Evolutionary conservation across 2,113 vertebrate species (phyloP), one percentile per base, ranked within the genome.

Genomic region (Colistium nudipinnis): DNA sequence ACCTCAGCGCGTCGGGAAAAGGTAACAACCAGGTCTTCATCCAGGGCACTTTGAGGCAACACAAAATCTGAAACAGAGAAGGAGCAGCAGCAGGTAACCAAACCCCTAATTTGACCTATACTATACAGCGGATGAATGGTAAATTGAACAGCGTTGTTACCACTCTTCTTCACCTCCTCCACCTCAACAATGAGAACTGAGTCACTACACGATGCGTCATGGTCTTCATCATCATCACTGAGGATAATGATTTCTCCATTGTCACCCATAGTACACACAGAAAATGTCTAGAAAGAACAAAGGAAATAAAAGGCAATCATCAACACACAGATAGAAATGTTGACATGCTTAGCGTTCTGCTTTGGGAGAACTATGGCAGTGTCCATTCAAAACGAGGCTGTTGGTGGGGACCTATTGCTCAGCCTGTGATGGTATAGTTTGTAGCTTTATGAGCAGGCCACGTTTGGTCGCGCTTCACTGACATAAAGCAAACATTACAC

Each of bases 1-100:
- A 93, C 80, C 47, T 88, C 83, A 3, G 90, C 88, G 0, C 70
- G 74, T 7, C 86, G 87, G 7, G 84, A 85, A 69, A 87, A 93
- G 4, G 90, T 93, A 1, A 94, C 84, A 0, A 90, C 82, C 77
- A 94, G 54, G 52, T 94, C 93, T 53, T 93, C 93, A 22, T 92
- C 91, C 69, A 87, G 22, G 13, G 70, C 22, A 16, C 61, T 78
- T 33, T 36, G 27, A 33, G 79, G 0, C 9, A 61, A 38, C 2
- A 13, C 7, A 1, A 17, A 4, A 4, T 81, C 92, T 89, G 71
- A 62, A 64, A 86, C 33, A 70, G 19, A 76, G 11, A 4, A 38
- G 2, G 20, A 44, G 7, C 22, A 49, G 1, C 4, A 53, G 51
- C 9, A 25, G 22, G 24, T 7, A 28, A 17, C 28, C 25, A 17